A percentile compares a stretch with the other conserved stretches of the same genome.
phyloP scores from a whole-genome alignment of 2,113 vertebrate species.

The Propithecus coquereli region DNA sequence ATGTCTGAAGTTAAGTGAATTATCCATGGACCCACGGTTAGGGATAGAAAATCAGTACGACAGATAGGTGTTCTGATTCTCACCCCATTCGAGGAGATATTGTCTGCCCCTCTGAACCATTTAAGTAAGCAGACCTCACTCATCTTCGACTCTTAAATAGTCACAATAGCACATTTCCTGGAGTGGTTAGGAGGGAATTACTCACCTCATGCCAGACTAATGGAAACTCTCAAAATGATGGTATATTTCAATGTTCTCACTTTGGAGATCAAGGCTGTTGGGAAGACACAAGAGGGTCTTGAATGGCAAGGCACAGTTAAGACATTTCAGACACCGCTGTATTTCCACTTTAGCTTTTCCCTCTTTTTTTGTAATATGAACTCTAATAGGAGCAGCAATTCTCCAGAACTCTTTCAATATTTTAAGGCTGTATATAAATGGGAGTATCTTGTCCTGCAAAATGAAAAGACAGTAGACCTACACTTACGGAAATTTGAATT shows the following conservation, averaged over 20 bases:
- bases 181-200: not conserved
- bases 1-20: not conserved
- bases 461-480: no score
- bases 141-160: not conserved
- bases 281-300: not conserved
- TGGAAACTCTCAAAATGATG: not conserved
- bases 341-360: not conserved
- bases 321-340: not conserved
- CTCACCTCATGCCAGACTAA: not conserved
- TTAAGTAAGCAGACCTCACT: not conserved
- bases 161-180: not conserved
- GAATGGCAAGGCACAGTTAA: not conserved
- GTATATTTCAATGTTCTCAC: not conserved
- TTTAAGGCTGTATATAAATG: no score
- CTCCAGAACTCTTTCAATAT: no score
- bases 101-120: not conserved
- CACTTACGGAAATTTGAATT: no score
- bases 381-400: no score
- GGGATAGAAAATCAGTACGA: not conserved
- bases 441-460: no score
- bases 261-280: not conserved
- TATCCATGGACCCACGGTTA: not conserved
- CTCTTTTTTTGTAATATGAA: not conserved
- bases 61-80: not conserved
- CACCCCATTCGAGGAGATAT: not conserved